phyloP scores from a whole-genome alignment of 2,113 vertebrate species.

The Micronycteris hirsuta region DNA sequence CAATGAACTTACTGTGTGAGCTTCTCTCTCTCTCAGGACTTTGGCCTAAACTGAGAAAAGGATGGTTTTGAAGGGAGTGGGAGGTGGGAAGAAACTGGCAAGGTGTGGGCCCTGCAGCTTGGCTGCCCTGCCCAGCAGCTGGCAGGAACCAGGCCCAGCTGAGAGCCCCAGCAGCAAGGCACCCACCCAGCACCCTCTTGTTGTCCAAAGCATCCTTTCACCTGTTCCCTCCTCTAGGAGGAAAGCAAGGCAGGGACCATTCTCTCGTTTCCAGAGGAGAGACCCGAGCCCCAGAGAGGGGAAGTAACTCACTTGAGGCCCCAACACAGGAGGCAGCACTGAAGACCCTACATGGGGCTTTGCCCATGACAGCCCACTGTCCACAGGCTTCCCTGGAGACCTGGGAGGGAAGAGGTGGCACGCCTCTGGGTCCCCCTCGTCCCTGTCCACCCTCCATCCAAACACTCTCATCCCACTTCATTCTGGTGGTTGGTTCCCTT shows the following conservation, averaged over 20 bases:
- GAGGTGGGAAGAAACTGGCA: not conserved
- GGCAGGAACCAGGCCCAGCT: not conserved
- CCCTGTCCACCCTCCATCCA: not conserved
- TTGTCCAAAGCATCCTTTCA: not conserved
- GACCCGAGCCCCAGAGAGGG: not conserved
- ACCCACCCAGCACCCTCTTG: not conserved
- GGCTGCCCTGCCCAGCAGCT: not conserved
- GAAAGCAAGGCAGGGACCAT: not conserved
- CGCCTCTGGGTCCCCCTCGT: not conserved
- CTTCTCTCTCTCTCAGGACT: not conserved
- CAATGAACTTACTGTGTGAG: constrained; percentile 80
- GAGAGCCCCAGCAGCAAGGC: not conserved
- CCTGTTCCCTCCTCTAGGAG: not conserved
- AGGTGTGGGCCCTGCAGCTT: not conserved
- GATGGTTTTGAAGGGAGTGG: not conserved
- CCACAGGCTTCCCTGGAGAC: not conserved
- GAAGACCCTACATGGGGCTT: not conserved
- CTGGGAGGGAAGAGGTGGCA: not conserved
- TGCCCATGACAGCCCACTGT: not conserved
- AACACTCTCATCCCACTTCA: not conserved
- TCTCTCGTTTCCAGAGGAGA: not conserved
- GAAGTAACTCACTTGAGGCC: accelerated
- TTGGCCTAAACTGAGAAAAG: not conserved
- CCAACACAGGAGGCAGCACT: too few species aligned
- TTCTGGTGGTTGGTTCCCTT: not conserved